Evolutionary conservation across 2,888 invertebrate species (phyloP), one percentile per base, ranked within the genome.

Genomic region (Caenorhabditis becei): DNA sequence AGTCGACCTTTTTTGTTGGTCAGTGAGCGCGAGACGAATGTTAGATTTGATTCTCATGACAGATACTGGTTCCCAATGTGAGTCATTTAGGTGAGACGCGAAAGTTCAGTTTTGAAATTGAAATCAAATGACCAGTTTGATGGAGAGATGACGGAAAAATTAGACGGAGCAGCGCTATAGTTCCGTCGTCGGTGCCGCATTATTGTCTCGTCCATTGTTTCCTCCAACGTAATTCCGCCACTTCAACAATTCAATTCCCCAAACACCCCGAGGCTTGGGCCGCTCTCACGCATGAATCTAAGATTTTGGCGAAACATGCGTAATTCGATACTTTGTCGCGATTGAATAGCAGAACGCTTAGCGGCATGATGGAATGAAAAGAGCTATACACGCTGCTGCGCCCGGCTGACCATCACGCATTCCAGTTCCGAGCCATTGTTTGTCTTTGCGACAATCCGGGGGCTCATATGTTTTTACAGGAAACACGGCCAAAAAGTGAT

Each of bases 331-430:
- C 75, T 66, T 75, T 75, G 58, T 61, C 49, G 24, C 59, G 59
- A 75, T 66, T 75, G 75, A 75, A 75, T 75, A 66, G 63, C 62
- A 47, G 74, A 74, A 74, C 74, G 74, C 74, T 74, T 74, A 74
- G 74, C 74, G 74, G 74, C 74, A 74, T 74, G 63, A 75, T 75
- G 75, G 47, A 26, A 66, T 59, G 66, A 66, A 75, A 75, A 61
- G 66, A 75, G 72, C 72, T 63, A 56, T 72, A 72, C 62, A 62
- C 71, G 44, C 54, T n/a, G 47, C n/a, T n/a, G 47, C n/a, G 18
- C 47, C 18, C 32, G 35, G 56, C 28, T 53, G 41, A 66, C 75
- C 51, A 75, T 58, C 66, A 66, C 74, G 65, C 75, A 62, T 75
- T 75, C 75, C 75, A 75, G 74, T 74, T 65, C 63, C 65, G 66